These are phyloP conservation scores for Trogon melanurus DNA, from an alignment of 2,113 vertebrate species.

Conservation along the genomic window DNA sequence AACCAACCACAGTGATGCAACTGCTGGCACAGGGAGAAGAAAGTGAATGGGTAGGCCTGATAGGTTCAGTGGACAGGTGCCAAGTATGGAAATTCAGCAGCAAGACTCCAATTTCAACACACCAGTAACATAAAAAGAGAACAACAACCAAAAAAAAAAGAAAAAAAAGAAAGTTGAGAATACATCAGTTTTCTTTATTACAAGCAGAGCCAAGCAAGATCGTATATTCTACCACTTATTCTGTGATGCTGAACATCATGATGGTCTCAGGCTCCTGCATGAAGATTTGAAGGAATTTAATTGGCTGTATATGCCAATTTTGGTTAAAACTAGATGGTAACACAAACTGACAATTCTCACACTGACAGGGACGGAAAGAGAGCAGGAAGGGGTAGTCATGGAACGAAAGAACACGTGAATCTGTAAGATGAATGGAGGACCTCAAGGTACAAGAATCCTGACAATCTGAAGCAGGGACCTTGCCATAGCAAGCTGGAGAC, in stretches of 20 bases:
- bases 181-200: not conserved
- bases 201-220: not conserved
- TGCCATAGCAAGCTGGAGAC: not conserved
- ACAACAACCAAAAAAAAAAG: not conserved
- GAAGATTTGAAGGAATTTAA: not conserved
- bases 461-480: not conserved
- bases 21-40: not conserved
- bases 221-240: not conserved
- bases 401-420: not conserved
- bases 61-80: not conserved
- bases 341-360: not conserved
- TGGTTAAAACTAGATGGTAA: not conserved
- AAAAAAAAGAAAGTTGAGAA: not conserved
- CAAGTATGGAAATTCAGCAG: not conserved
- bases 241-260: not conserved
- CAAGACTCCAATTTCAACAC: not conserved
- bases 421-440: not conserved
- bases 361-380: not conserved
- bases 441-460: not conserved
- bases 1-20: not conserved
- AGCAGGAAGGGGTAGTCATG: not conserved
- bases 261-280: accelerated
- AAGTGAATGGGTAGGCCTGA: not conserved
- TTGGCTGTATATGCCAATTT: not conserved
- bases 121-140: not conserved